A percentile compares a stretch with the other conserved stretches of the same genome.
These are phyloP conservation scores for Strigamia transsilvanica DNA, from an alignment of 2,888 invertebrate species.

Conservation along the genomic window DNA sequence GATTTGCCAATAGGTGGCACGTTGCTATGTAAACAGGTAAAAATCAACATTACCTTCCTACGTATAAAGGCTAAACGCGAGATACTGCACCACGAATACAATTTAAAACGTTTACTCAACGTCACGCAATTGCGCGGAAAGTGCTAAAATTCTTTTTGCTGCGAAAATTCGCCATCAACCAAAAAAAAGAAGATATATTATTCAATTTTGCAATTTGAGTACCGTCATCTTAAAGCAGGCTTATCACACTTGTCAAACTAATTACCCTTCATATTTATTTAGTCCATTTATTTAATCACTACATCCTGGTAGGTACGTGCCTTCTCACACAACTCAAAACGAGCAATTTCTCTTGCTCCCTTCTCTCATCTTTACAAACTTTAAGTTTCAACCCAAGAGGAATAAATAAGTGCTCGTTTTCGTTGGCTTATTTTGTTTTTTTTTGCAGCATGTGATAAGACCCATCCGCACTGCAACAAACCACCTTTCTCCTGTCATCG, in stretches of 20 bases:
- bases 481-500: conserved; percentile 30
- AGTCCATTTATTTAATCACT: not conserved
- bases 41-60: too few species aligned
- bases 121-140: too few species aligned
- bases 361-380: not conserved
- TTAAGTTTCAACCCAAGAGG: not conserved
- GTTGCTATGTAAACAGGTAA: too few species aligned
- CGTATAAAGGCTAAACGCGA: too few species aligned
- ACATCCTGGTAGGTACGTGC: not conserved
- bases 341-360: not conserved
- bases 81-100: too few species aligned
- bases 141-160: too few species aligned
- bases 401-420: not conserved
- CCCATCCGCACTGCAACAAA: conserved; percentile 11
- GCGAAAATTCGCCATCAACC: too few species aligned
- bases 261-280: not conserved
- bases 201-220: too few species aligned
- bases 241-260: conserved; percentile 11
- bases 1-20: too few species aligned
- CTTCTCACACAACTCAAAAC: not conserved
- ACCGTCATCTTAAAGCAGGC: not conserved
- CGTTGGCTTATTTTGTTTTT: conserved; percentile 2
- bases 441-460: conserved; percentile 6
- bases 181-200: too few species aligned
- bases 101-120: too few species aligned